Conservation (phyloP, 1,140 invertebrate genomes). For the Dolichoris vasculosae region DNA sequence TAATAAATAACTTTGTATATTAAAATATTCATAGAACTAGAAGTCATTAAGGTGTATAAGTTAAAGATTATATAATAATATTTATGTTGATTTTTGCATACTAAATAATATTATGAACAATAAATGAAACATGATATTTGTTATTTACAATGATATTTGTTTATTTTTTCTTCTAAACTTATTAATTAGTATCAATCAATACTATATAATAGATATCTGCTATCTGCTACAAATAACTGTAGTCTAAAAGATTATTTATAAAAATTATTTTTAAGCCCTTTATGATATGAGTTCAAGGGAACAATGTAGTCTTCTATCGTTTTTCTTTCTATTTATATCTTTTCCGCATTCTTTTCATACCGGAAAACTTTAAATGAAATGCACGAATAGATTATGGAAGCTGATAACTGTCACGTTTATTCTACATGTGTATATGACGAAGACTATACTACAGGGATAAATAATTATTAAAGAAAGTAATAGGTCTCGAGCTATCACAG, state of each 20-base stretch:
- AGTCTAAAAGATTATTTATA: neutral
- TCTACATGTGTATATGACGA: neutral
- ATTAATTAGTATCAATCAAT: too few species aligned
- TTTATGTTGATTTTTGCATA: too few species aligned
- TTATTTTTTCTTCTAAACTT: too few species aligned
- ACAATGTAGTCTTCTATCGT: neutral
- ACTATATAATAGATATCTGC: neutral
- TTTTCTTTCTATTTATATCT: neutral
- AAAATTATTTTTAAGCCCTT: neutral
- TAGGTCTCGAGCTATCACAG: neutral
- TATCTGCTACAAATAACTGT: neutral
- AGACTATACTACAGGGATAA: neutral
- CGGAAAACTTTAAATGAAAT: neutral
- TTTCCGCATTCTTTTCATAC: neutral
- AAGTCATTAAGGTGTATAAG: too few species aligned
- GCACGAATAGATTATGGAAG: neutral
- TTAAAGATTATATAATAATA: too few species aligned
- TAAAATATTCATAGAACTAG: too few species aligned
- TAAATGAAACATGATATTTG: too few species aligned
- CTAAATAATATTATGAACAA: too few species aligned
- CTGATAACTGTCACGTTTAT: neutral
- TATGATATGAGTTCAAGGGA: neutral
- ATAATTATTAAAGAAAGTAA: neutral
- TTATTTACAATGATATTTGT: too few species aligned
- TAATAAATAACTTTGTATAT: too few species aligned